phyloP scores from a whole-genome alignment of 2,113 vertebrate genomes.

The Mesoclemmys tuberculata region DNA sequence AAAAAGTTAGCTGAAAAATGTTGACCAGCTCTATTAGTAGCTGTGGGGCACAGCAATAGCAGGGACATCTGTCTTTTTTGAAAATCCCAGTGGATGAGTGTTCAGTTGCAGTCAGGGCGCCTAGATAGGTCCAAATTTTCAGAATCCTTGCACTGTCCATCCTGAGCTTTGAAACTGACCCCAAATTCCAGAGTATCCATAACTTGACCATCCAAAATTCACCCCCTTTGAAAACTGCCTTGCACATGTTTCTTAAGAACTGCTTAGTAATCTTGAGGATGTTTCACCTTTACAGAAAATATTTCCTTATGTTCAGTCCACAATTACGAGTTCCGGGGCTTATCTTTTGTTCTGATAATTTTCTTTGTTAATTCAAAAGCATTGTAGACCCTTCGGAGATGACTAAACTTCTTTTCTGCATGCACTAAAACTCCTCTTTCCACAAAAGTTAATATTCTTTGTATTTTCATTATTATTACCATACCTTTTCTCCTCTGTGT shows the following conservation, averaged over 20 bases:
- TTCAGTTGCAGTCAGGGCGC: neutral
- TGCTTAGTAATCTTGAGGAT: neutral
- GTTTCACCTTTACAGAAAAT: neutral
- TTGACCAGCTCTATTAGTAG: no score
- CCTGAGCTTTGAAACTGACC: neutral
- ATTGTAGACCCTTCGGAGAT: neutral
- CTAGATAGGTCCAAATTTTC: neutral
- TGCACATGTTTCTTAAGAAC: neutral
- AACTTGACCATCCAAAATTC: neutral
- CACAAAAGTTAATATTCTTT: neutral
- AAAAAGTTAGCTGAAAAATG: no score
- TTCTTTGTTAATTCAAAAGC: neutral
- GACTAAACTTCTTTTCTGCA: neutral
- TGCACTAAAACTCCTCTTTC: neutral
- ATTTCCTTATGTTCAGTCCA: neutral
- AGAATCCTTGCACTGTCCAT: neutral
- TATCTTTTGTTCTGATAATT: neutral
- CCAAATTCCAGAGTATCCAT: neutral
- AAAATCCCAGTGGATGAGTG: conserved; percentile 20
- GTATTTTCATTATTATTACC: neutral
- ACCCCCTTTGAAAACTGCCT: neutral
- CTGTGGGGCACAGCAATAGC: no score
- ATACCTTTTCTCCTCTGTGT: neutral
- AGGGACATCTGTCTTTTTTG: conserved; percentile 31
- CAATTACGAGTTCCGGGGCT: neutral